A percentile compares a stretch with the other conserved stretches of the same genome.
Evolutionary conservation across 2,888 invertebrate species (phyloP).

Genomic region (Athalia rosae): DNA sequence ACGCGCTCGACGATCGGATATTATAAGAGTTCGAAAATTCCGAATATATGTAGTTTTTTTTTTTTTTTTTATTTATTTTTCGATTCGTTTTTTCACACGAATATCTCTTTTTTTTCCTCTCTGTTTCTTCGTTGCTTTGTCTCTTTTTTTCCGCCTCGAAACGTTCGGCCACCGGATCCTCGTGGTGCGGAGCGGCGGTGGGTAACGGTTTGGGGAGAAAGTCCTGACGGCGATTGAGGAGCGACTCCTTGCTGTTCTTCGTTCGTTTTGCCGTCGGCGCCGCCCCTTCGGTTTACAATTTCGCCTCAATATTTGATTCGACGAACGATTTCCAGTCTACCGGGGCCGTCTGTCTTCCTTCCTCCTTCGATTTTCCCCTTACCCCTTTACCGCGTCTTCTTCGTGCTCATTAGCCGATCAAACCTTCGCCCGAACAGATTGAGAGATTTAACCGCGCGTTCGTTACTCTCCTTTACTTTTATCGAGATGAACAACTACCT

Average conservation of each 20-base stretch:
- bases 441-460: too few species aligned
- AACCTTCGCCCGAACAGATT: too few species aligned
- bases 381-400: slow-evolving; percentile 4
- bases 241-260: slow-evolving; percentile 22
- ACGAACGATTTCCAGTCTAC: slow-evolving; percentile 4
- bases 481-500: slow-evolving; percentile 21
- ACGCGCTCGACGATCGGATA: slow-evolving; percentile 11
- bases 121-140: slow-evolving; percentile 25
- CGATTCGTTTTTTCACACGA: not conserved
- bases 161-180: not conserved
- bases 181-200: not conserved
- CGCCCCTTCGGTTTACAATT: slow-evolving; percentile 34
- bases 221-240: slow-evolving; percentile 11
- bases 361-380: slow-evolving; percentile 31
- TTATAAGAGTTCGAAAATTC: slow-evolving; percentile 20
- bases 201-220: slow-evolving; percentile 42
- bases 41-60: slow-evolving; percentile 39
- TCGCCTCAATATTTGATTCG: slow-evolving; percentile 11
- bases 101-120: slow-evolving; percentile 35
- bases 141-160: slow-evolving; percentile 20
- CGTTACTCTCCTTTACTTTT: not conserved
- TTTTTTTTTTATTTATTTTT: not conserved
- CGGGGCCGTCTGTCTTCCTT: slow-evolving; percentile 42
- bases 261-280: slow-evolving; percentile 28
- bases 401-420: not conserved